Conservation (phyloP, 2,888 invertebrate genomes). For the Oeneis ivallda region DNA sequence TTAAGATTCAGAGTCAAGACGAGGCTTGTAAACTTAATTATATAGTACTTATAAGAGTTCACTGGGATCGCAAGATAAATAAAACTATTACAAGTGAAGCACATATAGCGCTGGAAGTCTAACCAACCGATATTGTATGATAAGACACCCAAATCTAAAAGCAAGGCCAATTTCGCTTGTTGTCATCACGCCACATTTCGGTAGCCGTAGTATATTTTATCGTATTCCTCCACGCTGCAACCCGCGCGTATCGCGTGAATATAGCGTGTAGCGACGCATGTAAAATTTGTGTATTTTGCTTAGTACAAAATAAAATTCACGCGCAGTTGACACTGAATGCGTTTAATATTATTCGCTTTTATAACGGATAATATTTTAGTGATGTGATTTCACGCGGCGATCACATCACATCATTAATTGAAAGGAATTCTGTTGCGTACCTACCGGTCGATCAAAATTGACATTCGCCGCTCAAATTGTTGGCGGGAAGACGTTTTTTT, state of each 20-base stretch:
- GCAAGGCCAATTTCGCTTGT: slow-evolving; percentile 41
- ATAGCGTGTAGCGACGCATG: slow-evolving; percentile 40
- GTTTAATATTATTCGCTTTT: slow-evolving; percentile 37
- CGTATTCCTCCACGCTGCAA: slow-evolving; percentile 36
- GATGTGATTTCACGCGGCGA: slow-evolving; percentile 30
- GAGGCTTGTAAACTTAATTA: slow-evolving; percentile 7
- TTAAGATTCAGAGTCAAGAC: no score
- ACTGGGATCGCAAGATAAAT: slow-evolving; percentile 53
- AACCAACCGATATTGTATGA: slow-evolving; percentile 44
- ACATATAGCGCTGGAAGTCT: slow-evolving; percentile 40
- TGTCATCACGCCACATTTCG: slow-evolving; percentile 37
- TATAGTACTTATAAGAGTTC: slow-evolving; percentile 40
- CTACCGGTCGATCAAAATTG: slow-evolving; percentile 47
- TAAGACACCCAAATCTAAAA: slow-evolving; percentile 38
- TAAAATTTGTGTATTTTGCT: slow-evolving; percentile 28
- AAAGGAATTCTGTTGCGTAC: slow-evolving; percentile 28
- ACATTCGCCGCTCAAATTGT: slow-evolving; percentile 55
- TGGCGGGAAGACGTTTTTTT: slow-evolving; percentile 63
- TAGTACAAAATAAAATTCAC: slow-evolving; percentile 39
- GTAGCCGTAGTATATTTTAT: slow-evolving; percentile 25
- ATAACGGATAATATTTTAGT: slow-evolving; percentile 35
- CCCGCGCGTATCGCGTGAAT: slow-evolving; percentile 41
- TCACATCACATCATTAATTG: slow-evolving; percentile 30
- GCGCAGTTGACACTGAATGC: slow-evolving; percentile 34
- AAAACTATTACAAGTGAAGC: slow-evolving; percentile 36